Evolutionary conservation across 2,797 vertebrate genomes (phyloP), one percentile per base, ranked within the genome.

Genomic region (Lepus townsendii): DNA sequence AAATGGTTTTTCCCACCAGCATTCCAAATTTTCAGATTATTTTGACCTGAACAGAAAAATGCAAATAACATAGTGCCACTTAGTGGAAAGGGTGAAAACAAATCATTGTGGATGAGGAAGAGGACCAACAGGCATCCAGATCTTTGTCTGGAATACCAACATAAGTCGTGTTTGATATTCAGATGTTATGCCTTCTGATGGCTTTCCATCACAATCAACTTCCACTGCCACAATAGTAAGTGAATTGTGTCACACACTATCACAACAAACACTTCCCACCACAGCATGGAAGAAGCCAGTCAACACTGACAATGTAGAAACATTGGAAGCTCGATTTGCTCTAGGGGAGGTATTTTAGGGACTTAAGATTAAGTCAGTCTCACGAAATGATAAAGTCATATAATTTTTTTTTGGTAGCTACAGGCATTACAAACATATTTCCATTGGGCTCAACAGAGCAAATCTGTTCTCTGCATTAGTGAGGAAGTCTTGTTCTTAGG

Each of bases 151-250:
- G 83, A 97, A 96, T 97, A 97, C 60, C 89, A 91, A 95, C 65
- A 84, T 92, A 95, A 94, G 95, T 98, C 97, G 93, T 97, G 95
- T 93, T 96, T 97, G 95, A 98, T 97, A 98, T 98, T 98, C 97
- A 97, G 85, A 97, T 89, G 96, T 86, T 95, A 54, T 96, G 95
- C 91, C 96, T 98, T 96, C 97, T 97, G 97, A 97, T 96, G 96
- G 91, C 94, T 98, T 98, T 96, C 96, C 98, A 97, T 98, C 98
- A 98, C 96, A 98, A 97, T 97, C 97, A 96, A 97, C 92, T 98
- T 90, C 96, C 97, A 97, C 98, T 98, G 95, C 97, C 97, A 98
- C 95, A 94, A 97, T 97, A 98, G 97, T 97, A 97, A 96, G 97
- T 97, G 97, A 97, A 98, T 96, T 93, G 96, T 97, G 97, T 98